phyloP scores from a whole-genome alignment of 2,888 invertebrate genomes.

The Cremastinae sp. region DNA sequence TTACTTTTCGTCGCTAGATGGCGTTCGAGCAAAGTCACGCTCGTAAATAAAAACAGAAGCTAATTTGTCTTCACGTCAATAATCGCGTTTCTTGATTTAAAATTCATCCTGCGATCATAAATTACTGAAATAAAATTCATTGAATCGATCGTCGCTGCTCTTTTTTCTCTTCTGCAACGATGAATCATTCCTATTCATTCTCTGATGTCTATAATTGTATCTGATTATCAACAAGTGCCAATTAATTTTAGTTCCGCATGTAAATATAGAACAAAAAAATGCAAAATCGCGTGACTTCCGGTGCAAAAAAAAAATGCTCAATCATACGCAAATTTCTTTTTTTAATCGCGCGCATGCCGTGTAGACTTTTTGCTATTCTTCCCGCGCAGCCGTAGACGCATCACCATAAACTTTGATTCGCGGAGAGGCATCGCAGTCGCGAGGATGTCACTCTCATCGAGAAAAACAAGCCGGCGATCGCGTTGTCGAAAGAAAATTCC shows the following conservation, averaged over 20 bases:
- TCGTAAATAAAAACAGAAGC: too few species aligned
- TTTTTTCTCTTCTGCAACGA: too few species aligned
- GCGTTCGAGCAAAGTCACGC: background rate
- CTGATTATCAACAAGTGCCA: too few species aligned
- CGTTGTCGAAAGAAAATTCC: conserved; percentile 58
- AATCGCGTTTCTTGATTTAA: background rate
- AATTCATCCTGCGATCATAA: background rate
- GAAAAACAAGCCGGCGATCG: conserved; percentile 53
- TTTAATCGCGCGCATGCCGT: conserved; percentile 8
- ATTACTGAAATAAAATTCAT: too few species aligned
- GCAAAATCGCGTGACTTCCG: background rate
- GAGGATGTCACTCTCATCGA: conserved; percentile 49
- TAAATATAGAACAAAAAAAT: background rate
- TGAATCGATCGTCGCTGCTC: too few species aligned
- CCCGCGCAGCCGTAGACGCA: conserved; percentile 45
- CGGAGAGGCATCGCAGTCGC: conserved; percentile 20
- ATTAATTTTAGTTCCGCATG: too few species aligned
- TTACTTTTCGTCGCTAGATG: background rate
- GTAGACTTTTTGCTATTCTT: background rate
- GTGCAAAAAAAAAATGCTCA: background rate
- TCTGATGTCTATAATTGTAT: too few species aligned
- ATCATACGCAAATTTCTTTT: background rate
- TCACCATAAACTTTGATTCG: conserved; percentile 23
- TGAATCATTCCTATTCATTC: too few species aligned
- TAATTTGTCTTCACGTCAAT: background rate